Base-by-base conservation (phyloP, 2,797 vertebrate genomes). In the Huso huso region DNA sequence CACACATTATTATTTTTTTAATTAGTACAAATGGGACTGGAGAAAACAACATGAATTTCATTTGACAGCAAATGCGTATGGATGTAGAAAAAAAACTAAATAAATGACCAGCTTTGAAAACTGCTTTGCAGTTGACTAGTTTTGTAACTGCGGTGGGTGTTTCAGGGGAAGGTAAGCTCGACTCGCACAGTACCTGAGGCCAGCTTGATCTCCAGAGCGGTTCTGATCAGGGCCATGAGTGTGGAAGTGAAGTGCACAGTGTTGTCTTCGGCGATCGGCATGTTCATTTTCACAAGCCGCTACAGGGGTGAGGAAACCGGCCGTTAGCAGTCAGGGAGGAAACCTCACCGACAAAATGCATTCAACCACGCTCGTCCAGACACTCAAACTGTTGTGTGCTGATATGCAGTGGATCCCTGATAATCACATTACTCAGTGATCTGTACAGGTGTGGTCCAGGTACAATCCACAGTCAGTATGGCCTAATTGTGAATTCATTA, bases 251-350 rank as follows among this genome's bases (percentile, higher is more conserved):
- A 98, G 83, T 96, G 94, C 48, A 98, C 95, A 0, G 92, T 94
- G 74, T 93, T 84, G 78, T 97, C 95, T 0, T 87, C 88, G 0
- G 93, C 96, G 61, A 98, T 97, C 1, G 95, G 94, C 95, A 97
- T 98, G 83, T 98, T 97, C 95, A 97, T 96, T 79, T 94, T 87
- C 72, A 96, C 92, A 67, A 97, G 86, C 70, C 94, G 93, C 94
- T 97, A 81, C 2, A 66, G 63, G 72, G 73, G 77, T 69, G 62
- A 80, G 7, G 9, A 61, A n/a, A 65, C 48, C 65, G 75, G 3
- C 64, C 63, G 60, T 55, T n/a, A 55, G 52, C 9, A n/a, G 52
- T 9, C 52, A 37, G 2, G 23, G 23, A 3, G 23, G 23, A 37
- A 37, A 37, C 23, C 23, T 37, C 23, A 37, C 23, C 23, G 23